phyloP scores from a whole-genome alignment of 2,888 invertebrate genomes.

The Eueremaeus valkanovi region DNA sequence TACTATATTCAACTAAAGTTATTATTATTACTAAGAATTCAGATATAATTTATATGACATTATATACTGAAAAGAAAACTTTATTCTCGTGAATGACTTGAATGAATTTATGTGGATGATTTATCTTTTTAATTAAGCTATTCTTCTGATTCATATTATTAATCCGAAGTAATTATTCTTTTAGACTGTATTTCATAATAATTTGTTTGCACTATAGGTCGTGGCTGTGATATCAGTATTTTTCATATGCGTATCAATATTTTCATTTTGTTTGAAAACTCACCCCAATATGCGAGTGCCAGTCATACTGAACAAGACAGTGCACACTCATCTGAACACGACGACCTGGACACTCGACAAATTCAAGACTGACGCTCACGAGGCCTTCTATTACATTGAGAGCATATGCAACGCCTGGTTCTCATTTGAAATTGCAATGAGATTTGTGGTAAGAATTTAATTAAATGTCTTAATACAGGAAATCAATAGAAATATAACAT shows the following conservation, averaged over 20 bases:
- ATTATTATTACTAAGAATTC: too few relatives aligned
- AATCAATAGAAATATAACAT: too few relatives aligned
- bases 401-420: constrained; percentile 94
- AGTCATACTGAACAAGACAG: constrained; percentile 50
- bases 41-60: too few relatives aligned
- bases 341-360: constrained; percentile 49
- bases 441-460: constrained; percentile 83
- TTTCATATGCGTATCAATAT: constrained; percentile 92
- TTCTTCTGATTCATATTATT: too few relatives aligned
- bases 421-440: constrained; percentile 81
- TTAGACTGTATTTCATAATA: too few relatives aligned
- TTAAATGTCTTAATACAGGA: too few relatives aligned
- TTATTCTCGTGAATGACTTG: constrained; percentile 13
- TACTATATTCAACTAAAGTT: too few relatives aligned
- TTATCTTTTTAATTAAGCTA: constrained; percentile 37
- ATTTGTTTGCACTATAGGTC: constrained; percentile 60
- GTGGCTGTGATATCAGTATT: constrained; percentile 88
- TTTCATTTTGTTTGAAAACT: constrained; percentile 93
- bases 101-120: constrained; percentile 24
- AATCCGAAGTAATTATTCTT: too few relatives aligned
- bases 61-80: too few relatives aligned
- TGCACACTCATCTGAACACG: constrained; percentile 39
- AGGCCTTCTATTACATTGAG: constrained; percentile 84
- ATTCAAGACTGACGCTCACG: constrained; percentile 56
- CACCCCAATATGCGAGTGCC: constrained; percentile 77